A percentile compares a stretch with the other conserved stretches of the same genome.
phyloP scores from a whole-genome alignment of 2,888 invertebrate species.

The Melieria crassipennis region DNA sequence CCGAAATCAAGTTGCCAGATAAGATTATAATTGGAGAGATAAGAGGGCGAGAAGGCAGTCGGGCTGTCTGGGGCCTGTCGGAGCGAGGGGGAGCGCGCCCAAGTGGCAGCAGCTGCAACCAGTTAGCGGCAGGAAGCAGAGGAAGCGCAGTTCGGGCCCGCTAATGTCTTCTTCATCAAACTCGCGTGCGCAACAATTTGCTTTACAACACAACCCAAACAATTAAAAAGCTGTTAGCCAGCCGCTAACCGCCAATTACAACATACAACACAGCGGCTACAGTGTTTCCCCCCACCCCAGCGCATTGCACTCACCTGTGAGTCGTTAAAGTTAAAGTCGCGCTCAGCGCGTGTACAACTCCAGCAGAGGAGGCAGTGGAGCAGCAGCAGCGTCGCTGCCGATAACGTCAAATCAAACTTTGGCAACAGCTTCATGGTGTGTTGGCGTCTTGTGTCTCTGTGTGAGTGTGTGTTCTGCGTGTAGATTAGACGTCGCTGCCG shows the following conservation, averaged over 20 bases:
- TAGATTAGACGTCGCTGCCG: no score
- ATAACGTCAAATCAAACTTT: slow-evolving; percentile 42
- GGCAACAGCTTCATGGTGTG: slow-evolving; percentile 31
- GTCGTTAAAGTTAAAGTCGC: slow-evolving; percentile 64
- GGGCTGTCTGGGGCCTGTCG: background rate
- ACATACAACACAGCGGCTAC: background rate
- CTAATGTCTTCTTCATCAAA: no score
- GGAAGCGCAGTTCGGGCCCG: no score
- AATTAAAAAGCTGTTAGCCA: slow-evolving; percentile 21
- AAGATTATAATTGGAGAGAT: slow-evolving; percentile 23
- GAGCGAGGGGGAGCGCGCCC: background rate
- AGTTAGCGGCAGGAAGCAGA: no score
- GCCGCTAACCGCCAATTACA: background rate
- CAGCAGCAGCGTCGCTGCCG: slow-evolving; percentile 39
- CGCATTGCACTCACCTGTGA: slow-evolving; percentile 59
- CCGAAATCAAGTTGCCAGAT: slow-evolving; percentile 2
- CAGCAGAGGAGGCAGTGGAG: slow-evolving; percentile 24
- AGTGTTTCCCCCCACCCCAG: background rate
- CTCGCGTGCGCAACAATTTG: background rate
- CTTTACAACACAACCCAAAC: slow-evolving; percentile 11
- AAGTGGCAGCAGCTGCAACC: background rate
- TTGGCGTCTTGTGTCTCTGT: background rate
- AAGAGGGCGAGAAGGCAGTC: slow-evolving; percentile 6
- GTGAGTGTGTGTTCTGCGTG: background rate
- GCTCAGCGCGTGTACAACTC: slow-evolving; percentile 51